Evolutionary conservation across 2,888 invertebrate species (phyloP), one percentile per base, ranked within the genome.

Genomic region (Cryptocephalus moraei): DNA sequence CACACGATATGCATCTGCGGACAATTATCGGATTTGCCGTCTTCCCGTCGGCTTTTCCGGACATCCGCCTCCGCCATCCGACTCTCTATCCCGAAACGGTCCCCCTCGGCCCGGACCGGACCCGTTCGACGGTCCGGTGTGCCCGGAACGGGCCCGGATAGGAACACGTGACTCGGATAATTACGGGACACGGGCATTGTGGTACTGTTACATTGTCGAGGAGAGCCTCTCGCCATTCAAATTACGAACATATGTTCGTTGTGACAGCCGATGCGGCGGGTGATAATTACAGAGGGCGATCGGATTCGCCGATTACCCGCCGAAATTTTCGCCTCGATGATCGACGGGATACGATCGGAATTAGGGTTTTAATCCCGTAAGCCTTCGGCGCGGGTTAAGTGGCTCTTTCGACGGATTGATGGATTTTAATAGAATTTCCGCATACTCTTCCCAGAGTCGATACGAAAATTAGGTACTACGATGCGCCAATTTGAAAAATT

Each of bases 101-200:
- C 36, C 44, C 46, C 41, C 48, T 48, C 48, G 41, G 45, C 38
- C 39, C 36, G 33, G 39, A 34, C 47, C 50, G 44, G 41, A 39
- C 45, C n/a, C 32, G 12, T 36, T 48, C 42, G 8, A 34, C 4
- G n/a, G 46, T 36, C 41, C 22, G 48, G 50, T 52, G 44, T 49
- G 49, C 50, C 41, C 32, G 59, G 53, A 63, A 67, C 62, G 54
- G 49, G 45, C 52, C 55, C 56, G 62, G 62, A 62, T 62, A 49
- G 53, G 56, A 65, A 66, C 69, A 69, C 69, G 69, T 70, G 70
- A 70, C 66, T 57, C 54, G 58, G 66, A 67, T 68, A 65, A 68
- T 69, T 68, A 66, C 60, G 58, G 61, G 49, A 47, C 45, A 46
- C 51, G 45, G 59, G 56, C 58, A 60, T 60, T 62, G 57, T 62